phyloP scores from a whole-genome alignment of 2,888 invertebrate genomes.

The Hemithea aestivaria region DNA sequence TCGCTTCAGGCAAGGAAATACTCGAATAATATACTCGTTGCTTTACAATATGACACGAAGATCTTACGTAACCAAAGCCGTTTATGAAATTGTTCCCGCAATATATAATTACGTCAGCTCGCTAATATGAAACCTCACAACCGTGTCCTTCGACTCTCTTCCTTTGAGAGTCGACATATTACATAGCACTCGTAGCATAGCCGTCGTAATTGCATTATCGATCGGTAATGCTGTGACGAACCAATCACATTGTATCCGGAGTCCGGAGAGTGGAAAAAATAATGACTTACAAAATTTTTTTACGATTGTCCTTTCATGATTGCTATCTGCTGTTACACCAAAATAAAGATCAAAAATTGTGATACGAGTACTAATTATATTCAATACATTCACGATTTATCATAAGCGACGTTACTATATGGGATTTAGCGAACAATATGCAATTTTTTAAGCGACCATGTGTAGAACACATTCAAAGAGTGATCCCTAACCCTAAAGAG shows the following conservation, averaged over 20 bases:
- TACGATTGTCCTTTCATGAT: no score
- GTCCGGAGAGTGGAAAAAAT: no score
- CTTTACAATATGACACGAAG: background rate
- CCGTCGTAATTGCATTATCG: slow-evolving; percentile 60
- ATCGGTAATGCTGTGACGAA: slow-evolving; percentile 30
- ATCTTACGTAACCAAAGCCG: slow-evolving; percentile 12
- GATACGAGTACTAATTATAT: no score
- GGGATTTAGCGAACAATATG: slow-evolving; percentile 10
- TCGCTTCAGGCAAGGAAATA: no score
- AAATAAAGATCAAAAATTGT: no score
- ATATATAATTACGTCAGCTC: slow-evolving; percentile 33
- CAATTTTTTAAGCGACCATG: slow-evolving; percentile 38
- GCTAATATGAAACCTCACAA: slow-evolving; percentile 43
- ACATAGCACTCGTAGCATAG: slow-evolving; percentile 29
- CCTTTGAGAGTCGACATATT: slow-evolving; percentile 43
- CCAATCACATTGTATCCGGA: slow-evolving; percentile 17
- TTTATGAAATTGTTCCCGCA: slow-evolving; percentile 4
- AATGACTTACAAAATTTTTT: no score
- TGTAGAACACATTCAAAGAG: slow-evolving; percentile 41
- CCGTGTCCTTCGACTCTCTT: slow-evolving; percentile 40
- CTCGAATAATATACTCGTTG: no score
- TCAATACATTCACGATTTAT: no score
- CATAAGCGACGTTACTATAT: no score
- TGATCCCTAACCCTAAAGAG: slow-evolving; percentile 56
- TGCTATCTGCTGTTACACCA: no score